Evolutionary conservation across 2,797 vertebrate genomes (phyloP).

Genomic region (Menidia menidia): DNA sequence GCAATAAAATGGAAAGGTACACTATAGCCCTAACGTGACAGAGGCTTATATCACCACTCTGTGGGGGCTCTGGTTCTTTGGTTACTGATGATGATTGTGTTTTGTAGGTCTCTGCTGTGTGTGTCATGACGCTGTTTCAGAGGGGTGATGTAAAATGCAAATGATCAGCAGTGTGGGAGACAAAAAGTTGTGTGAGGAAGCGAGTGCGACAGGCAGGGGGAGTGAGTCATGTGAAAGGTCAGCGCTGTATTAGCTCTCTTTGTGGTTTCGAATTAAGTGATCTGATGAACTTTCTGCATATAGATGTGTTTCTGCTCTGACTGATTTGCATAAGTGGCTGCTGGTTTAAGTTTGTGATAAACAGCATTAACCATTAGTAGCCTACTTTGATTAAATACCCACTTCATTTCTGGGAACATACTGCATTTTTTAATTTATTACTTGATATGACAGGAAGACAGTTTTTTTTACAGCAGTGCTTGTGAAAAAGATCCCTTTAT

Average conservation of each 20-base stretch:
- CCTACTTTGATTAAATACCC: not conserved
- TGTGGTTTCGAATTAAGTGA: slow-evolving; percentile 44
- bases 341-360: not conserved
- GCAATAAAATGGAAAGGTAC: slow-evolving; percentile 47
- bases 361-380: slow-evolving; percentile 5
- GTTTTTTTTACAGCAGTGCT: slow-evolving; percentile 3
- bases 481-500: slow-evolving; percentile 22
- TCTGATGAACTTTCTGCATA: slow-evolving; percentile 47
- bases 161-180: slow-evolving; percentile 56
- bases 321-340: slow-evolving; percentile 14
- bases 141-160: slow-evolving; percentile 63
- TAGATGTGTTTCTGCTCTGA: slow-evolving; percentile 28
- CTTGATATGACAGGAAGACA: slow-evolving; percentile 10
- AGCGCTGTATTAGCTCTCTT: slow-evolving; percentile 24
- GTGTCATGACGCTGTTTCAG: slow-evolving; percentile 50
- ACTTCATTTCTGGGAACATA: slow-evolving; percentile 11
- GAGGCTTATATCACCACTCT: slow-evolving; percentile 26
- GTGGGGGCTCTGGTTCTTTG: slow-evolving; percentile 27
- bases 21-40: slow-evolving; percentile 40
- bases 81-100: slow-evolving; percentile 49
- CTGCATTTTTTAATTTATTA: slow-evolving; percentile 5
- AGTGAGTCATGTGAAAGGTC: slow-evolving; percentile 64
- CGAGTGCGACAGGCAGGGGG: slow-evolving; percentile 48
- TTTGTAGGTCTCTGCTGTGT: slow-evolving; percentile 40
- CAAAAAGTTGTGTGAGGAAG: slow-evolving; percentile 50